These are phyloP conservation scores for Bucco capensis DNA, from an alignment of 2,113 vertebrate species.

Conservation along the genomic window DNA sequence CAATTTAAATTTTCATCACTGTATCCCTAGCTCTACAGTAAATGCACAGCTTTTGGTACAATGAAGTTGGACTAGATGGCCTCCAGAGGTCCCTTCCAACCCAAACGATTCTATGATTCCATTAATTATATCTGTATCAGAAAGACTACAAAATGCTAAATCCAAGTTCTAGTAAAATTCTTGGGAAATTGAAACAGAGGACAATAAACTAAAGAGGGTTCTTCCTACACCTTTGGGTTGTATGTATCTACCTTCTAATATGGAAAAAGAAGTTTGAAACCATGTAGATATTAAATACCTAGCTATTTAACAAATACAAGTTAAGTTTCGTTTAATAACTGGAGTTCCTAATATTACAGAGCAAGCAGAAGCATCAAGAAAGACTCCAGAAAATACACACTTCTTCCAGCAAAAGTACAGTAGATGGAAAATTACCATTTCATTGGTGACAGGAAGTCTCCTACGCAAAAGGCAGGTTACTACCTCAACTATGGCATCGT, in stretches of 20 bases:
- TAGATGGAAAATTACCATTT: constrained; percentile 82
- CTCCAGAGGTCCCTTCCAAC: too few relatives aligned
- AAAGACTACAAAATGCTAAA: neutral
- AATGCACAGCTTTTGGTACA: neutral
- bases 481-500: constrained; percentile 98
- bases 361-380: neutral
- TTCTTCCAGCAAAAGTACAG: neutral
- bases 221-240: neutral
- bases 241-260: neutral
- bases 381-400: neutral
- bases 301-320: neutral
- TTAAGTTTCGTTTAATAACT: neutral
- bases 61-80: too few relatives aligned
- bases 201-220: neutral
- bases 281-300: neutral
- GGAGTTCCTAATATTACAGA: neutral
- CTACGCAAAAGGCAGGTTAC: constrained; percentile 93
- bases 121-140: neutral
- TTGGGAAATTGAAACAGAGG: neutral
- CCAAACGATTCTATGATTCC: too few relatives aligned
- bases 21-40: neutral
- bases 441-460: constrained; percentile 94
- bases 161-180: neutral
- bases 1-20: neutral
- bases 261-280: neutral